Evolutionary conservation across 2,888 invertebrate genomes (phyloP), one percentile per base, ranked within the genome.

Genomic region (Monopis laevigella): DNA sequence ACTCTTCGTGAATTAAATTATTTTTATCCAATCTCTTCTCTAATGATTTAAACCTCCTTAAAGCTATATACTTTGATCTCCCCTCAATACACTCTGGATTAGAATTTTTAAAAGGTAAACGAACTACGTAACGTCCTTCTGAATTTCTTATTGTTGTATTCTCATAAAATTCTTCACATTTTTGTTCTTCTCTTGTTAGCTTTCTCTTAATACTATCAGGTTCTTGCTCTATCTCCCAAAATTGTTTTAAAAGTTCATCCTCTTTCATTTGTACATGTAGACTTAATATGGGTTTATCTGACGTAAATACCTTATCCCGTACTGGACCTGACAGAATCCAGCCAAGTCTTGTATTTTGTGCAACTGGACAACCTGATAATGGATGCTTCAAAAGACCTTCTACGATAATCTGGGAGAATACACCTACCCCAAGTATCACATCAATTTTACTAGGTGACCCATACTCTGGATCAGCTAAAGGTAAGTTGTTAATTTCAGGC

Each of bases 271-370:
- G 40, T 8, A 44, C 6, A 43, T 50, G 51, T 21, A 49, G 12
- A 14, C 24, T 48, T 5, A 41, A 36, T 10, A 48, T 10, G 7
- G 12, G 10, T 5, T 32, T 39, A 6, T 18, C 2, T n/a, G 10
- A 11, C 2, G 19, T 6, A n/a, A n/a, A n/a, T 16, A 12, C 11
- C 1, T 13, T 10, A 17, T 17, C 1, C 30, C 21, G 4, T 2
- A 43, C 26, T 26, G 18, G 41, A 2, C 53, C 50, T 7, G 49
- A 52, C 10, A 52, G 13, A 21, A 52, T 41, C 52, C 52, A 52
- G 2, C 52, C 49, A 17, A 52, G 42, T 3, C 21, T 13, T 8
- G 52, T 52, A 11, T 50, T 49, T 35, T 48, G 48, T 3, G 7
- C 43, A 40, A 6, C n/a, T n/a, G n/a, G n/a, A n/a, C n/a, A n/a